Evolutionary conservation across 53 echinoderm and acorn worm species (phyloP).

Genomic region (Glandiceps talaboti): DNA sequence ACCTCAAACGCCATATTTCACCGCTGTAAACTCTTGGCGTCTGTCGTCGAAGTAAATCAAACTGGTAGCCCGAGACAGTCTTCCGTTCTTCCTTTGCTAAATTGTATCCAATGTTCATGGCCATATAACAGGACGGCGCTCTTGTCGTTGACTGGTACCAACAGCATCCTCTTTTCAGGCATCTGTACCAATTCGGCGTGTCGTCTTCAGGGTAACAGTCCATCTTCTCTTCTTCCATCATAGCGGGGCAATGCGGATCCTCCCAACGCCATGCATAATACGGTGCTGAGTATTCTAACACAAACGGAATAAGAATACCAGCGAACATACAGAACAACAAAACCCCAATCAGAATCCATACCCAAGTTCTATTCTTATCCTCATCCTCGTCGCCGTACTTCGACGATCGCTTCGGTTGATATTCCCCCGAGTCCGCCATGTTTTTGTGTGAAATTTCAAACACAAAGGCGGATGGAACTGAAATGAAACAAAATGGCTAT

Average conservation of each 20-base stretch:
- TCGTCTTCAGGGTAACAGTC: slow-evolving; percentile 84
- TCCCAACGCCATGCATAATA: neutral
- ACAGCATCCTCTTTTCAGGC: slow-evolving; percentile 70
- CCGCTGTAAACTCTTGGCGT: neutral
- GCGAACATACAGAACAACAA: neutral
- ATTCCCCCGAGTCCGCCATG: neutral
- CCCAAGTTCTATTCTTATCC: neutral
- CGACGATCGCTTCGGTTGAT: neutral
- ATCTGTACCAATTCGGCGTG: slow-evolving; percentile 35
- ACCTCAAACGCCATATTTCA: neutral
- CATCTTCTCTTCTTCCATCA: slow-evolving; percentile 51
- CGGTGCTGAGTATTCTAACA: neutral
- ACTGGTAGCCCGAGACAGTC: neutral
- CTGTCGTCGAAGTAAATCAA: neutral
- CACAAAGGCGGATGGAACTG: neutral
- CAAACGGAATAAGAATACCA: neutral
- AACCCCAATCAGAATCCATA: neutral
- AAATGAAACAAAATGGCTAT: neutral
- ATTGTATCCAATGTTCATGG: neutral
- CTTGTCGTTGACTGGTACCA: slow-evolving; percentile 35
- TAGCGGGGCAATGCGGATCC: neutral
- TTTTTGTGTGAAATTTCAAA: neutral
- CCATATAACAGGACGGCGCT: neutral
- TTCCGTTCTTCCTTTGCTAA: neutral
- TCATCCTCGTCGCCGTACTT: neutral